Evolutionary conservation across 1,140 invertebrate genomes (phyloP).

Genomic region (Brachystomella parvula): DNA sequence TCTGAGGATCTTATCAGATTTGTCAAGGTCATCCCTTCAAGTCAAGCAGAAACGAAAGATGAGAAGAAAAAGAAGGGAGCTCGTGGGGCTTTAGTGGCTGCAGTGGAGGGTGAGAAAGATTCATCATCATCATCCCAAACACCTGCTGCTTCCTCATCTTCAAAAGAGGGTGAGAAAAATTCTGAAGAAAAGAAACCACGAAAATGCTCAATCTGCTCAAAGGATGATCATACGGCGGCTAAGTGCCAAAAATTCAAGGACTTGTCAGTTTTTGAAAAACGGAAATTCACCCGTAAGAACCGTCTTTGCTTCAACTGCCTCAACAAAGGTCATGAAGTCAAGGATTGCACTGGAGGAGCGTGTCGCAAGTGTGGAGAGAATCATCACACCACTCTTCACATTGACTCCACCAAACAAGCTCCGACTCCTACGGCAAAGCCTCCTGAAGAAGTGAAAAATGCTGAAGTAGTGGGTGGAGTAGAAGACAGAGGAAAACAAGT

Average conservation of each 20-base stretch:
- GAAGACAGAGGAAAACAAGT: not conserved
- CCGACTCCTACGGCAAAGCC: not conserved
- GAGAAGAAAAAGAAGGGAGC: not conserved
- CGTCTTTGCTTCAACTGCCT: slow-evolving; percentile 19
- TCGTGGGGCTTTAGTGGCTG: not conserved
- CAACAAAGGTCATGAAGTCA: slow-evolving; percentile 4
- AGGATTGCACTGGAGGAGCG: not conserved
- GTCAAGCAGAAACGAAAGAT: not conserved
- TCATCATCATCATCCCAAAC: too few species aligned
- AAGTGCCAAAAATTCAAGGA: not conserved
- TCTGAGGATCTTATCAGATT: not conserved
- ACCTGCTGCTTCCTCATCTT: too few species aligned
- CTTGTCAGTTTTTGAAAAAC: not conserved
- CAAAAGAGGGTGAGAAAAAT: too few species aligned
- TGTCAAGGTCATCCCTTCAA: not conserved
- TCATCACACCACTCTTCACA: slow-evolving; percentile 19
- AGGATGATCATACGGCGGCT: not conserved
- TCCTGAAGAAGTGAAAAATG: not conserved
- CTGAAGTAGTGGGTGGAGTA: not conserved
- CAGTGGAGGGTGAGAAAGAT: not conserved
- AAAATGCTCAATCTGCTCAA: not conserved
- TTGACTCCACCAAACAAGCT: not conserved
- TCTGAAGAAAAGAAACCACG: not conserved
- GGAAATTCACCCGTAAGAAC: slow-evolving; percentile 10
- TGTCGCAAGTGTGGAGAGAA: slow-evolving; percentile 10